Percentiles rank a stretch among this genome's conserved stretches.
These are phyloP conservation scores for Paratrypauchen microcephalus DNA, from an alignment of 2,797 vertebrate species.

Conservation along the genomic window DNA sequence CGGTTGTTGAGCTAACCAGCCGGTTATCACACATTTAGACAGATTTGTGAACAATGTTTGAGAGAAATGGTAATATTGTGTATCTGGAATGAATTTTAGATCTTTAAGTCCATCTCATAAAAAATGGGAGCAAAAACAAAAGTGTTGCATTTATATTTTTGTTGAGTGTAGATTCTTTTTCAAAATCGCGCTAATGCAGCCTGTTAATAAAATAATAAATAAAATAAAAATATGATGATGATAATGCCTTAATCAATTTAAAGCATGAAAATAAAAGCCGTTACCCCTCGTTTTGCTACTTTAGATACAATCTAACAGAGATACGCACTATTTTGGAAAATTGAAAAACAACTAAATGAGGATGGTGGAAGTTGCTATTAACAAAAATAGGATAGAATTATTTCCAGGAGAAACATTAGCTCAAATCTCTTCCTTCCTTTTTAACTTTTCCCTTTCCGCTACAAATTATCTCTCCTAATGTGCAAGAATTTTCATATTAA, in stretches of 20 bases:
- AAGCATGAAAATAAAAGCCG: not conserved
- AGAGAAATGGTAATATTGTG: no score
- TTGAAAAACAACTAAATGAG: slow-evolving; percentile 1
- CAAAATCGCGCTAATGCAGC: not conserved
- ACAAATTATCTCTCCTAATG: not conserved
- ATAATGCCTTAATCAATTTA: slow-evolving; percentile 4
- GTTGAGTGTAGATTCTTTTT: no score
- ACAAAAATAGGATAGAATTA: not conserved
- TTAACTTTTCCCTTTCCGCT: not conserved
- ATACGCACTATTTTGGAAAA: slow-evolving; percentile 1
- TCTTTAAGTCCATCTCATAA: no score
- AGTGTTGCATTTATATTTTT: no score
- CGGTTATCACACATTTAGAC: no score
- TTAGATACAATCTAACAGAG: slow-evolving; percentile 3
- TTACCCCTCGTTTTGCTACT: not conserved
- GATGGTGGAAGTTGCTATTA: not conserved
- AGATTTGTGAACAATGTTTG: no score
- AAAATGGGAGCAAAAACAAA: no score
- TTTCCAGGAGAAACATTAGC: not conserved
- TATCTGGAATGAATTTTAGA: no score
- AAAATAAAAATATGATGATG: not conserved
- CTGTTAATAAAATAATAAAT: not conserved
- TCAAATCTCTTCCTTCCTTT: not conserved
- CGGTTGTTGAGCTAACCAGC: no score
- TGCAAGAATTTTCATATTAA: not conserved